Percentiles rank a stretch among this genome's conserved stretches.
phyloP scores from a whole-genome alignment of 1,140 invertebrate species.

The Artemia franciscana region DNA sequence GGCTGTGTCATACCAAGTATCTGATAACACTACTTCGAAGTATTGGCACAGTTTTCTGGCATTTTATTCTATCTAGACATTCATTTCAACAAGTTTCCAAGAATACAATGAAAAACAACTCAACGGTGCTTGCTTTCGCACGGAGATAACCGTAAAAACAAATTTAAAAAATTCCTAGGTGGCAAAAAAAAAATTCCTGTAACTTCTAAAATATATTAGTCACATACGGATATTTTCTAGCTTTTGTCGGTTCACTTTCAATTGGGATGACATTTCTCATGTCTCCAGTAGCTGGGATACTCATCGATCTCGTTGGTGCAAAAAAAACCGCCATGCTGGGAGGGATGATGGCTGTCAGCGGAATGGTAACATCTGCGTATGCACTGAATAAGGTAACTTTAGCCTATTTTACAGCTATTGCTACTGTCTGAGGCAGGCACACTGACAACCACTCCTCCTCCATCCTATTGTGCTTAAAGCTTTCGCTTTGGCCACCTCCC shows the following conservation, averaged over 20 bases:
- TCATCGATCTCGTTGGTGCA: conserved; percentile 61
- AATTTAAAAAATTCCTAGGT: too few relatives aligned
- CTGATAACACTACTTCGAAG: too few relatives aligned
- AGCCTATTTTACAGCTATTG: background rate
- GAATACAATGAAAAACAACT: too few relatives aligned
- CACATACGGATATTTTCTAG: conserved; percentile 29
- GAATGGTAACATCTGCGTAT: conserved; percentile 58
- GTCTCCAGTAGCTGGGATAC: conserved; percentile 58
- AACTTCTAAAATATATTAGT: conserved; percentile 2
- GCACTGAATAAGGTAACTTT: conserved; percentile 29
- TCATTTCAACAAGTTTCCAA: too few relatives aligned
- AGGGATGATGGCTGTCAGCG: conserved; percentile 42
- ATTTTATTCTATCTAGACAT: too few relatives aligned
- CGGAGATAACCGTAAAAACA: too few relatives aligned
- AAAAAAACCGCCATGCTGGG: conserved; percentile 55
- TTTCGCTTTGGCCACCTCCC: too few relatives aligned
- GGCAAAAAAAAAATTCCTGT: too few relatives aligned
- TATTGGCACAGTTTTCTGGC: too few relatives aligned
- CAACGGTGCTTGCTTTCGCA: too few relatives aligned
- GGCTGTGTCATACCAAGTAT: too few relatives aligned
- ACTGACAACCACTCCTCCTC: background rate
- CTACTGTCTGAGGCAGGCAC: background rate
- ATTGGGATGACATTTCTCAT: conserved; percentile 73
- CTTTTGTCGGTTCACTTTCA: conserved; percentile 57
- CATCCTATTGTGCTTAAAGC: too few relatives aligned